Conservation (phyloP, 2,888 invertebrate genomes). For the Stenodema calcarata region DNA sequence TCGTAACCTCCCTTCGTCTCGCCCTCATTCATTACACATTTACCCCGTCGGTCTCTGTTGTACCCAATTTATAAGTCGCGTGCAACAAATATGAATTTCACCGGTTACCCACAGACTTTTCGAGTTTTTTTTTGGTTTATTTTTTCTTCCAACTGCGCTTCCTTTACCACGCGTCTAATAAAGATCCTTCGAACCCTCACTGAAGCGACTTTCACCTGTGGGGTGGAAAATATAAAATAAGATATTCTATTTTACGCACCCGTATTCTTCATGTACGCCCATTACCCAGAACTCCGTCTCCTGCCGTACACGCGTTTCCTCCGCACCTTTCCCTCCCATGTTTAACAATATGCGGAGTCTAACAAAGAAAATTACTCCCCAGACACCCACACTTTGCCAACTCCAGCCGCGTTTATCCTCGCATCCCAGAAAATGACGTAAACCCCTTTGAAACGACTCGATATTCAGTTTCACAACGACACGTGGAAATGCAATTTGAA, state of each 20-base stretch:
- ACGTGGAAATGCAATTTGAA: background rate
- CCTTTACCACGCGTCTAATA: background rate
- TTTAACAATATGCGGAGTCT: background rate
- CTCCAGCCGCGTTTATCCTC: background rate
- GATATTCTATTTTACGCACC: background rate
- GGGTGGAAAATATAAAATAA: background rate
- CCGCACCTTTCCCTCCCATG: background rate
- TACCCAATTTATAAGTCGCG: background rate
- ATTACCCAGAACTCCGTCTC: background rate
- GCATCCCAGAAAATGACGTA: background rate
- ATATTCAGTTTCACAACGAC: background rate
- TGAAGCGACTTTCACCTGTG: background rate
- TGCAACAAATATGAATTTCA: background rate
- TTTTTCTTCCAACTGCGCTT: background rate
- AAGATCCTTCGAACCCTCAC: background rate
- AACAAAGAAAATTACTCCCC: background rate
- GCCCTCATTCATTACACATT: background rate
- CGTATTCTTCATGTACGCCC: background rate
- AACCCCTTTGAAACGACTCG: background rate
- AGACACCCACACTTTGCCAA: background rate
- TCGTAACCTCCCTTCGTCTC: background rate
- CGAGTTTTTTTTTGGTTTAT: background rate
- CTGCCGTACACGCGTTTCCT: background rate
- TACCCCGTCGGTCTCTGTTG: background rate
- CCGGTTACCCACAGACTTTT: background rate